phyloP scores from a whole-genome alignment of 2,113 vertebrate species.

The Oenanthe melanoleuca region DNA sequence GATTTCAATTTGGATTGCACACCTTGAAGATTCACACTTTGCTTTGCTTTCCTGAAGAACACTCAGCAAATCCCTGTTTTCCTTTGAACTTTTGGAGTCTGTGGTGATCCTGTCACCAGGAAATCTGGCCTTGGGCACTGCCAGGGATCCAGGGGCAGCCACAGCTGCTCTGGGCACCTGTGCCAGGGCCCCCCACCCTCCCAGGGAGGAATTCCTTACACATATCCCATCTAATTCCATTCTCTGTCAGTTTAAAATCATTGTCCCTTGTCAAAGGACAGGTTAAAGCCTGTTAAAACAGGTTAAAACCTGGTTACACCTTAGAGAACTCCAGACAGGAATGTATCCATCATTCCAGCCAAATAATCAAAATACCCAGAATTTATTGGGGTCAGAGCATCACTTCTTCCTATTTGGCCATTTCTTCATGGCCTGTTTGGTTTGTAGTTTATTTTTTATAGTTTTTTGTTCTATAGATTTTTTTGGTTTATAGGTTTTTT shows the following conservation, averaged over 20 bases:
- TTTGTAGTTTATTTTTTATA: background rate
- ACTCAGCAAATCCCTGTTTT: background rate
- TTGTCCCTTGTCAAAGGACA: background rate
- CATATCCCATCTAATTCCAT: background rate
- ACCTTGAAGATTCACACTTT: background rate
- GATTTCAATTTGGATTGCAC: background rate
- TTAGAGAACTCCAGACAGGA: background rate
- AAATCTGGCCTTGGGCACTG: background rate
- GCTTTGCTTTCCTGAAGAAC: background rate
- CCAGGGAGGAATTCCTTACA: background rate
- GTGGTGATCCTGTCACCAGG: background rate
- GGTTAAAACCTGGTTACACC: background rate
- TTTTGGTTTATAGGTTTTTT: background rate
- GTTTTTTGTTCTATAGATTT: background rate
- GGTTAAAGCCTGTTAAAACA: no score
- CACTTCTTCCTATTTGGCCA: background rate
- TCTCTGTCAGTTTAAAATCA: background rate
- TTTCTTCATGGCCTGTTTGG: background rate
- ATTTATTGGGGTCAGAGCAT: background rate
- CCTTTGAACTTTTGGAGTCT: background rate
- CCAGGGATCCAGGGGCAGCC: background rate
- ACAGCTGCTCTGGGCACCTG: background rate
- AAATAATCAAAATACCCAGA: background rate
- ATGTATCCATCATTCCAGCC: background rate
- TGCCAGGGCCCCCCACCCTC: background rate